A percentile compares a stretch with the other conserved stretches of the same genome.
Evolutionary conservation across 2,888 invertebrate genomes (phyloP).

Genomic region (Trachelus tabidus): DNA sequence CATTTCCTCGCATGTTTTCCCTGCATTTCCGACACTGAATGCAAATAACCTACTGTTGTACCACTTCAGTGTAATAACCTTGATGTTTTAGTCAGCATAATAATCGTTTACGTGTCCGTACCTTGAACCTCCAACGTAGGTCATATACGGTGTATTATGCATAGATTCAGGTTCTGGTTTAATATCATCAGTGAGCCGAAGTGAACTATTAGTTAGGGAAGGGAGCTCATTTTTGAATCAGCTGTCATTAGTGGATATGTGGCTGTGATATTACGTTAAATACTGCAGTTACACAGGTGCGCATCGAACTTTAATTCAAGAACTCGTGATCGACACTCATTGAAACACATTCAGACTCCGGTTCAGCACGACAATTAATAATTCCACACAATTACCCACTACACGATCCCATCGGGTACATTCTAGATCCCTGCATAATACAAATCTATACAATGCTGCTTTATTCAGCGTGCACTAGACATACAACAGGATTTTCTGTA

Average conservation of each 20-base stretch:
- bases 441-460: background rate
- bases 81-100: constrained; percentile 59
- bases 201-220: constrained; percentile 23
- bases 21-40: constrained; percentile 57
- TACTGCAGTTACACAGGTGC: constrained; percentile 33
- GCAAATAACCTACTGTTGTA: constrained; percentile 52
- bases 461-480: background rate
- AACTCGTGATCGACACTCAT: constrained; percentile 1
- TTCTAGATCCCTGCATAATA: background rate
- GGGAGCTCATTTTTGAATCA: constrained; percentile 26
- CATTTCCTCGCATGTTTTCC: constrained; percentile 57
- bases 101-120: constrained; percentile 51
- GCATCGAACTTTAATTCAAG: constrained; percentile 25
- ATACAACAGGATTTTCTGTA: background rate
- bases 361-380: background rate
- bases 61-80: constrained; percentile 55
- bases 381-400: background rate
- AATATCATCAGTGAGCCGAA: background rate
- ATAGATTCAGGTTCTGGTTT: constrained; percentile 12
- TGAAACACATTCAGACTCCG: background rate
- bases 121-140: constrained; percentile 30
- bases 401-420: background rate
- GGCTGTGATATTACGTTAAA: constrained; percentile 27
- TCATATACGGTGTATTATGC: constrained; percentile 20
- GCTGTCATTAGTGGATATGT: constrained; percentile 35